Base-by-base conservation (phyloP, 2,113 vertebrate genomes). In the Puntigrus tetrazona region DNA sequence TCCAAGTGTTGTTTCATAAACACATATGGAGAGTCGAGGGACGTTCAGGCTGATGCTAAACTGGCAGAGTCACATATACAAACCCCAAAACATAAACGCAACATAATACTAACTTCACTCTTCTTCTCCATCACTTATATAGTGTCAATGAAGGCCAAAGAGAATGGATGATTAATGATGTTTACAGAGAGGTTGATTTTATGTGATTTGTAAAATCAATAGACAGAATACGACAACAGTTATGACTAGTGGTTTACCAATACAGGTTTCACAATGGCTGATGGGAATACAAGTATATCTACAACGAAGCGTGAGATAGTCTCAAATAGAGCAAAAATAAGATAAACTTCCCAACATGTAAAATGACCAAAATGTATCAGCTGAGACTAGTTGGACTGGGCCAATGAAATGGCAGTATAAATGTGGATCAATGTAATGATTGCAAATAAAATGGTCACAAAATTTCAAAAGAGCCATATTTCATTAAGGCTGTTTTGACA, bases 21-120 rank as follows among this genome's bases (percentile, higher is more conserved):
- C n/a, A 10, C 45, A 70, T 55, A 29, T 70, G 43, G 29, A 31
- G 29, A 8, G 29, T 36, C 1, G 2, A 50, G 6, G 29, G 41
- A 36, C 6, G 2, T 36, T 70, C 25, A 50, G 6, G 29, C 20
- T 6, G 4, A 31, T 61, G 36, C 20, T 36, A 38, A 1, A 27
- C 43, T 55, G 47, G 14, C 55, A 55, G 38, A 85, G 11, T 83
- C 27, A 38, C 47, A 55, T 81, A 63, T 63, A 41, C 29, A 73
- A 14, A 27, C 59, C 81, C 13, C 86, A 67, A 61, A 38, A 65
- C n/a, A 45, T 43, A 45, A 29, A 52, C 27, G 45, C 43, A 88
- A 63, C 67, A 52, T 22, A 20, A 43, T 45, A 63, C 16, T 34
- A 78, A 43, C 61, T 70, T n/a, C 10, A 0, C 8, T 67, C 59